Percentiles rank a stretch among this genome's conserved stretches.
Evolutionary conservation across 2,888 invertebrate genomes (phyloP).

Genomic region (Actias luna): DNA sequence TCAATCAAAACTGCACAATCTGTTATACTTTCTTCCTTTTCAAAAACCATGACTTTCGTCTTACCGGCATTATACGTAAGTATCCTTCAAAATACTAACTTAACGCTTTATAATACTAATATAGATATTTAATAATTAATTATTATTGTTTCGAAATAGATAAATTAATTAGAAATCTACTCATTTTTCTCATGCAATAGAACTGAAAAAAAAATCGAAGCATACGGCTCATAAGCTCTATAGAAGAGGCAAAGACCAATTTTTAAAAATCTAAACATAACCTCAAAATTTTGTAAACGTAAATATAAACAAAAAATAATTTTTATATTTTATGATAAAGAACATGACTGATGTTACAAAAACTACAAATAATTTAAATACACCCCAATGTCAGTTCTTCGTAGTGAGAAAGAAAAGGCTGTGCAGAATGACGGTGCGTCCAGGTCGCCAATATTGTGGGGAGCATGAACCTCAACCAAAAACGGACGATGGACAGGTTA

Average conservation of each 20-base stretch:
- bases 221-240: too few species aligned
- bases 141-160: too few species aligned
- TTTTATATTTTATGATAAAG: constrained; percentile 7
- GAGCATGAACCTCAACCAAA: constrained; percentile 82
- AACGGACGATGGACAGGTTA: constrained; percentile 49
- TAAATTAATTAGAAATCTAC: too few species aligned
- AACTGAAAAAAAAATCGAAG: too few species aligned
- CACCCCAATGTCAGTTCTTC: constrained; percentile 83
- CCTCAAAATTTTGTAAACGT: constrained; percentile 23
- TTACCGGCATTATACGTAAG: too few species aligned
- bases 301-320: constrained; percentile 10
- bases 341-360: constrained; percentile 21
- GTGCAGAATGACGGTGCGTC: constrained; percentile 88
- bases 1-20: too few species aligned
- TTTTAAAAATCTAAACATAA: not conserved
- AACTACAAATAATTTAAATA: constrained; percentile 12
- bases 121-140: too few species aligned
- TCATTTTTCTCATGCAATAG: too few species aligned
- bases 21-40: too few species aligned
- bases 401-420: constrained; percentile 87
- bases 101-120: too few species aligned
- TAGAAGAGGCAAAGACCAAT: not conserved
- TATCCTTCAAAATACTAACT: too few species aligned
- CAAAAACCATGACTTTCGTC: too few species aligned
- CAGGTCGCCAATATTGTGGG: constrained; percentile 86